Conservation (phyloP, 2,888 invertebrate species). For the Caenorhabditis angaria region DNA sequence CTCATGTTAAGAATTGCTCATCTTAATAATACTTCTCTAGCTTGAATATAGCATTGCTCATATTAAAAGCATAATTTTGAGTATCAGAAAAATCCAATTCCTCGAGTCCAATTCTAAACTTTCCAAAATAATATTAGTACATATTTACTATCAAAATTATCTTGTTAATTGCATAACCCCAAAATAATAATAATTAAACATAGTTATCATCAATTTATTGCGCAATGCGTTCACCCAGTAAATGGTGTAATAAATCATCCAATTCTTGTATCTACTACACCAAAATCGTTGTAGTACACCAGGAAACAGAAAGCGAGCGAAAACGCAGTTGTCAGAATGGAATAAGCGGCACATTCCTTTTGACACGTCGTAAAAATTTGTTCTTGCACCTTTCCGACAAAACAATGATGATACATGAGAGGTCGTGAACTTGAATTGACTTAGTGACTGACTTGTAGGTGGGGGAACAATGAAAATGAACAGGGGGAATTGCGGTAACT, state of each 20-base stretch:
- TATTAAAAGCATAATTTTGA: too few relatives aligned
- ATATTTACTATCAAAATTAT: too few relatives aligned
- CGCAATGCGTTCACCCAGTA: not conserved
- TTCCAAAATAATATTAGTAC: too few relatives aligned
- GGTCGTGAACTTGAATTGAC: conserved; percentile 1
- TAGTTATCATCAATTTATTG: not conserved
- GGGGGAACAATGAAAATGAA: too few relatives aligned
- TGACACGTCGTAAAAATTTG: conserved; percentile 33
- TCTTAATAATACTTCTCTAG: too few relatives aligned
- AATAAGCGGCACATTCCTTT: conserved; percentile 26
- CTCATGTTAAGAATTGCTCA: too few relatives aligned
- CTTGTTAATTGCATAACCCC: too few relatives aligned
- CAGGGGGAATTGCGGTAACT: too few relatives aligned
- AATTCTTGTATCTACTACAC: not conserved
- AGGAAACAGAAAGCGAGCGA: not conserved
- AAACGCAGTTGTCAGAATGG: not conserved
- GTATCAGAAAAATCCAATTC: too few relatives aligned
- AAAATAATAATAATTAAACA: not conserved
- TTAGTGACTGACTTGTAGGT: too few relatives aligned
- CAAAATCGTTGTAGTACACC: not conserved
- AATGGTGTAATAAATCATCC: conserved; percentile 3
- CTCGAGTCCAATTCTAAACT: too few relatives aligned
- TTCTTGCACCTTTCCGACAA: conserved; percentile 46
- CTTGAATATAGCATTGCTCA: too few relatives aligned
- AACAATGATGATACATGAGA: conserved; percentile 12